Evolutionary conservation across 2,888 invertebrate genomes (phyloP).

Genomic region (Erannis defoliaria): DNA sequence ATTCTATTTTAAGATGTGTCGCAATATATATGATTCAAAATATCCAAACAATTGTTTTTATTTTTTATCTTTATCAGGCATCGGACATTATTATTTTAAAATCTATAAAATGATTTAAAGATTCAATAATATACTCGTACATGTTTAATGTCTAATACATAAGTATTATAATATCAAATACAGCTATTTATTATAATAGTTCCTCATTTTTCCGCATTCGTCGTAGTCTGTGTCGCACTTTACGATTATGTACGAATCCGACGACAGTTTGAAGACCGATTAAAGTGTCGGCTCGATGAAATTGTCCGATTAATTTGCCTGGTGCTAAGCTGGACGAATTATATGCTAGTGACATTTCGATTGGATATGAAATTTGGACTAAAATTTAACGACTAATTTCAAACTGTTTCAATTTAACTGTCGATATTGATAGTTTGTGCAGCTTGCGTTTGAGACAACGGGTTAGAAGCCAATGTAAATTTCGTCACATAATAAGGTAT

Average conservation of each 20-base stretch:
- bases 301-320: slow-evolving; percentile 33
- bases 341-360: slow-evolving; percentile 28
- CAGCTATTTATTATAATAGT: neutral
- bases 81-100: no score
- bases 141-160: no score
- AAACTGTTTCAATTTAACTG: slow-evolving; percentile 11
- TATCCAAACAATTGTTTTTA: no score
- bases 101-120: no score
- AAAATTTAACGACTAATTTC: slow-evolving; percentile 5
- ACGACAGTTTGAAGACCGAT: slow-evolving; percentile 78
- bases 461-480: neutral
- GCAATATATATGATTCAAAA: no score
- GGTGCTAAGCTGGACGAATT: slow-evolving; percentile 27
- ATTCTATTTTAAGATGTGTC: no score
- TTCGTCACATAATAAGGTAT: no score
- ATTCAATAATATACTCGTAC: no score
- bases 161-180: no score
- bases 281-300: slow-evolving; percentile 69
- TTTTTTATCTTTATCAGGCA: no score
- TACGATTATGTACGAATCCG: slow-evolving; percentile 61
- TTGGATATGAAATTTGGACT: slow-evolving; percentile 14
- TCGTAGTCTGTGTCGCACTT: neutral
- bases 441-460: neutral
- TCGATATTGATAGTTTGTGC: slow-evolving; percentile 2
- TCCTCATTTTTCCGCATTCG: neutral